Conservation (phyloP, 2,888 invertebrate species). For the Andrena flavipes region DNA sequence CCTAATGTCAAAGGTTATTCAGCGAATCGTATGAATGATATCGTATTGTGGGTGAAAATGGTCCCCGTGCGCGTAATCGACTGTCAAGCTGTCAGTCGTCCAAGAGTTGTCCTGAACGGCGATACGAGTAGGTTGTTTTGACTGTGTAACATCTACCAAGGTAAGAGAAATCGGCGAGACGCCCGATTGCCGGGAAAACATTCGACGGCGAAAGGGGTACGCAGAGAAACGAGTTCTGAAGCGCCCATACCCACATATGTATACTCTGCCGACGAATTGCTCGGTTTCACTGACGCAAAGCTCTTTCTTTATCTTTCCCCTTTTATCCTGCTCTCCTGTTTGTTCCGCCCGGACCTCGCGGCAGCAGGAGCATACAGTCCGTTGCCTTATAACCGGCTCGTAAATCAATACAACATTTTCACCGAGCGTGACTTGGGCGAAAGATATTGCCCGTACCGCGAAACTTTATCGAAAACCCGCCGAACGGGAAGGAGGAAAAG, state of each 20-base stretch:
- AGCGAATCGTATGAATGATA: too few relatives aligned
- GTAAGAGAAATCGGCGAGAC: slow-evolving; percentile 23
- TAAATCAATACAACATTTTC: slow-evolving; percentile 76
- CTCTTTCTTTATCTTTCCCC: slow-evolving; percentile 52
- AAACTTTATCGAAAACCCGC: slow-evolving; percentile 81
- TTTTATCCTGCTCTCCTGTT: slow-evolving; percentile 29
- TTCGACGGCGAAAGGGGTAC: background rate
- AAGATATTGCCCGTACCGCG: slow-evolving; percentile 77
- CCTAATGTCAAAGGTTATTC: too few relatives aligned
- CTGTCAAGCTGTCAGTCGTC: too few relatives aligned
- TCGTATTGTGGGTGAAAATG: too few relatives aligned
- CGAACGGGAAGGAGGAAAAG: slow-evolving; percentile 66
- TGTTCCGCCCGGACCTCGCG: slow-evolving; percentile 45
- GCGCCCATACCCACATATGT: background rate
- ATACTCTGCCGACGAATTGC: slow-evolving; percentile 34
- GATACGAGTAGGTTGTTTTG: too few relatives aligned
- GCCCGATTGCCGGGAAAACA: slow-evolving; percentile 49
- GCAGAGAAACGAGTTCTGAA: slow-evolving; percentile 22
- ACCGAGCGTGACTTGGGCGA: slow-evolving; percentile 72
- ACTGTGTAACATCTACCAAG: background rate
- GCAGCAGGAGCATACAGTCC: slow-evolving; percentile 55
- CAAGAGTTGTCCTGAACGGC: too few relatives aligned
- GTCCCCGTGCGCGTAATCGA: too few relatives aligned
- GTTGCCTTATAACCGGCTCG: slow-evolving; percentile 71
- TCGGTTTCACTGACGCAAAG: slow-evolving; percentile 53